Evolutionary conservation across 2,797 vertebrate species (phyloP), one percentile per base, ranked within the genome.

Genomic region (Myotis vivesi): DNA sequence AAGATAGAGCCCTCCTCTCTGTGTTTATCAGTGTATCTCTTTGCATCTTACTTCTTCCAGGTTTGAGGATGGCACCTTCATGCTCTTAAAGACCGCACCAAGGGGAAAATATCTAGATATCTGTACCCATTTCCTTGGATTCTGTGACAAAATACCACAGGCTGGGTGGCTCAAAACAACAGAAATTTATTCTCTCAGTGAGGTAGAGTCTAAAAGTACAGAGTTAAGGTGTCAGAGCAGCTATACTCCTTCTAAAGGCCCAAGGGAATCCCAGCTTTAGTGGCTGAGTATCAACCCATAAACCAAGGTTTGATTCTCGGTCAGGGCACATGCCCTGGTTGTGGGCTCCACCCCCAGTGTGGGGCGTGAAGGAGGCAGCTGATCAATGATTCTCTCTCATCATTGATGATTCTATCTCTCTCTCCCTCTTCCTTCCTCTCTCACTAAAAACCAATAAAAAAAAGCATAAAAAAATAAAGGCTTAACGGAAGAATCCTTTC

Each of bases 231-330:
- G 23, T 49, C 25, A 11, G 5, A 15, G 36, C 25, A 71, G 19
- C 28, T 25, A 9, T 12, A 10, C 3, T 66, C 20, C 8, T 13
- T 16, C 3, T 1, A n/a, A 16, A 53, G 8, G 2, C 8, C 20
- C 4, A 33, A 62, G 28, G 2, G 13, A 62, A 62, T 62, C 28
- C 59, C 59, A 62, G 28, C 13, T 62, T 28, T 15, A 30, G 28
- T 62, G 59, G 59, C 59, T 15, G 59, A 62, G 59, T 2, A 62
- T 30, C 28, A 30, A 30, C 28, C 25, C 59, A 62, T 62, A 62
- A 62, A 30, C 12, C 2, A 30, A 62, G 59, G 5, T 62, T 62
- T 62, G 59, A 62, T 62, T 62, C 12, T 62, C 5, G 2, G 59
- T 62, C 59, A 62, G 59, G 28, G 28, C 6, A 15, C 59, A 15